phyloP scores from a whole-genome alignment of 2,888 invertebrate genomes.

The Aleiodes testaceus region DNA sequence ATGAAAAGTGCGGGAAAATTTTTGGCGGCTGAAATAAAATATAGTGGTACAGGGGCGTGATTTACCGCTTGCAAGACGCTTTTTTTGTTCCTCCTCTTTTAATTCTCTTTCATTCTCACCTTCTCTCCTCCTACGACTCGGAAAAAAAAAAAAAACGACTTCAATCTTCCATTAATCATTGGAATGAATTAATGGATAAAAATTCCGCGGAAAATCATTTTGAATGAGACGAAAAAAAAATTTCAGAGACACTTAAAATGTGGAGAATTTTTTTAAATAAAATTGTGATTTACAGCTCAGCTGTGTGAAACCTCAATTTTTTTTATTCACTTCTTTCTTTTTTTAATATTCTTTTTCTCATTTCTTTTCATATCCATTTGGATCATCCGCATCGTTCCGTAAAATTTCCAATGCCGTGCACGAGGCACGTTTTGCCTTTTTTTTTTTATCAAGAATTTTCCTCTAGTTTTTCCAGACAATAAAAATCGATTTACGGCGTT shows the following conservation, averaged over 20 bases:
- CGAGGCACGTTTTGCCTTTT: not conserved
- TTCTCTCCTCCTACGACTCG: not conserved
- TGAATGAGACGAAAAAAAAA: not conserved
- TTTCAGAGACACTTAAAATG: not conserved
- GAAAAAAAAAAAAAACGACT: too few relatives aligned
- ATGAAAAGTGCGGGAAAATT: slow-evolving; percentile 39
- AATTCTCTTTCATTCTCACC: not conserved
- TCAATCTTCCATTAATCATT: too few relatives aligned
- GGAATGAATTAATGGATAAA: too few relatives aligned
- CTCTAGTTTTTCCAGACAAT: slow-evolving; percentile 47
- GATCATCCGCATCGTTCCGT: slow-evolving; percentile 39
- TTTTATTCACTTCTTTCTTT: not conserved
- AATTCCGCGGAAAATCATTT: not conserved
- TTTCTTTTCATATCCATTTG: not conserved
- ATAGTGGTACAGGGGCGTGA: slow-evolving; percentile 23
- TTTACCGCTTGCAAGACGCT: slow-evolving; percentile 11
- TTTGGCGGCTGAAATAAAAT: slow-evolving; percentile 36
- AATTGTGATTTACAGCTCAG: not conserved
- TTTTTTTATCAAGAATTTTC: too few relatives aligned
- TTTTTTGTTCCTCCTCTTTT: not conserved
- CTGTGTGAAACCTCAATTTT: not conserved
- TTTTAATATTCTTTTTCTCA: slow-evolving; percentile 8
- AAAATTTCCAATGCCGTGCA: slow-evolving; percentile 28
- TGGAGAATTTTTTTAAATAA: not conserved
- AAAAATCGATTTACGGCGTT: slow-evolving; percentile 54